Evolutionary conservation across 1,140 invertebrate species (phyloP).

Genomic region (Bombus fervidus): DNA sequence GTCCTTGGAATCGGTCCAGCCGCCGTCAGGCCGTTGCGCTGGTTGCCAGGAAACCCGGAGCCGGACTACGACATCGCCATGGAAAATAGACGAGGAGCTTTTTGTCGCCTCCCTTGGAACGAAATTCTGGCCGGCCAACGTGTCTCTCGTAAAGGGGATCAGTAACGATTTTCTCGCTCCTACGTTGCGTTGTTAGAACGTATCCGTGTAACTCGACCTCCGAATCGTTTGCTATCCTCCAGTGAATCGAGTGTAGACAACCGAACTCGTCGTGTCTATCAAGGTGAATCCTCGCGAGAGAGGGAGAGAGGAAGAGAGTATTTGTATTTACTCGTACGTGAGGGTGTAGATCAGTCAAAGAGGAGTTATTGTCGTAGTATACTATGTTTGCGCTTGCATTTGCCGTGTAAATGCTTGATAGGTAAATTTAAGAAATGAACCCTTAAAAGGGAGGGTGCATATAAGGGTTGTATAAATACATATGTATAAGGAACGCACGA

Average conservation of each 20-base stretch:
- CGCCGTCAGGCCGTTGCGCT: slow-evolving; percentile 30
- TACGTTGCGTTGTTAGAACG: slow-evolving; percentile 5
- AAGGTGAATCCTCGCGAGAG: too few species aligned
- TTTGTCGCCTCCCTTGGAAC: slow-evolving; percentile 56
- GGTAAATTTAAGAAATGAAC: background rate
- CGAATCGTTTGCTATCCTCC: background rate
- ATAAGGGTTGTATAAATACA: too few species aligned
- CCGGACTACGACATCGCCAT: slow-evolving; percentile 52
- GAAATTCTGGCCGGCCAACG: slow-evolving; percentile 29
- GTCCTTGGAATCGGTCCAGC: slow-evolving; percentile 76
- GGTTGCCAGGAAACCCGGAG: slow-evolving; percentile 69
- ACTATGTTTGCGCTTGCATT: background rate
- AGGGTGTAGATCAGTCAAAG: too few species aligned
- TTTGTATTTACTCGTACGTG: too few species aligned
- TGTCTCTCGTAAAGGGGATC: slow-evolving; percentile 53
- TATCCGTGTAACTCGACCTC: slow-evolving; percentile 12
- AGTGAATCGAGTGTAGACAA: background rate
- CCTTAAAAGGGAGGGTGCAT: background rate
- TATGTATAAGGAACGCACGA: too few species aligned
- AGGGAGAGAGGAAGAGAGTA: too few species aligned
- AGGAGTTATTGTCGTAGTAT: too few species aligned
- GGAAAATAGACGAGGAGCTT: slow-evolving; percentile 60
- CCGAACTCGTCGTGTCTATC: too few species aligned
- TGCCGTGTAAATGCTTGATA: background rate
- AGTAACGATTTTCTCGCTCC: slow-evolving; percentile 58